Base-by-base conservation (phyloP, 2,113 vertebrate genomes). In the Megatriorchis doriae region DNA sequence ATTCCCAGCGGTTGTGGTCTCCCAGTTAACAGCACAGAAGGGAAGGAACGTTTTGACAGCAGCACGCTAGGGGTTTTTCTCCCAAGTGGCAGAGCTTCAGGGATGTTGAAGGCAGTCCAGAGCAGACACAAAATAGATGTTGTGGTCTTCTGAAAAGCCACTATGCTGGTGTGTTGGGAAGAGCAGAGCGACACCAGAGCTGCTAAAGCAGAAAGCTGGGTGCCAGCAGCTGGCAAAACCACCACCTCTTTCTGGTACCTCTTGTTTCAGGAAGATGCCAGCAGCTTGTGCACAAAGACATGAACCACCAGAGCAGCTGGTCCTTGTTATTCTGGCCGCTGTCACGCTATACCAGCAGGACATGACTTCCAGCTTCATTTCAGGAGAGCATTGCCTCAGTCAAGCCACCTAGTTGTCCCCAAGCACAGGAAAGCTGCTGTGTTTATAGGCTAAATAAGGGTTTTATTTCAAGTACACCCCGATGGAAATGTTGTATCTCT, bases 341-440 rank as follows among this genome's bases (percentile, higher is more conserved):
- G 58, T 23, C 1, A 2, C 2, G 3, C 12, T 48, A 27, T 1
- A 2, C n/a, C 25, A 40, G 32, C 6, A 36, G 38, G 59, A 47
- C 0, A 0, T 36, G 21, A 45, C 36, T 67, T 86, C 59, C 65
- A 90, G 18, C 42, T 82, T 71, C 34, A 13, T 8, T 58, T 45
- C 53, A 45, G 45, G 40, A 59, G 20, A 68, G 14, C 32, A 6
- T 32, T 75, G 15, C 36, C 63, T 52, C 3, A 2, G 25, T 17
- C 9, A 56, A 67, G 12, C 10, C 32, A 22, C 40, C 36, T n/a
- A 10, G 29, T 26, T 5, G 2, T n/a, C 38, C 32, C n/a, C 32
- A 42, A 50, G 45, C 40, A 23, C 0, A 81, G 40, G 43, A 75
- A n/a, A 58, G 16, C 31, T 47, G 38, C 5, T 1, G 0, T 19